Conservation (phyloP, 2,797 vertebrate species). For the Melopsittacus undulatus region DNA sequence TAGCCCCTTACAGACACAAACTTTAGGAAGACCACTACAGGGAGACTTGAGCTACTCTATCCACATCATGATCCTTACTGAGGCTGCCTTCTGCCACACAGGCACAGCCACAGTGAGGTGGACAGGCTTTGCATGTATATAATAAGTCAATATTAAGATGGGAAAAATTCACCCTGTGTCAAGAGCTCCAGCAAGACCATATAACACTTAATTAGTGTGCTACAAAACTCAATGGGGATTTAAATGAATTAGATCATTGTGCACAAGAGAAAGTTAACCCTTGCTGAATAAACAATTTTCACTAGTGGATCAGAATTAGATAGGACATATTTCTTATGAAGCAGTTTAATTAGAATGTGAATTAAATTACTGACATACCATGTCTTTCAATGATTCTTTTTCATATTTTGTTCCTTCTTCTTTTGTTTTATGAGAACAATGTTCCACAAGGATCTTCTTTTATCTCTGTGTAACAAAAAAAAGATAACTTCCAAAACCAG, state of each 20-base stretch:
- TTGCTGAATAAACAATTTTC: neutral
- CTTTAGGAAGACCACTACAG: neutral
- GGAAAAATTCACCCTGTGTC: slow-evolving; percentile 29
- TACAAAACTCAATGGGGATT: slow-evolving; percentile 37
- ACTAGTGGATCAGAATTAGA: neutral
- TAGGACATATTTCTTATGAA: neutral
- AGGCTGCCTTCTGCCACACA: accelerated
- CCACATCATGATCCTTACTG: accelerated
- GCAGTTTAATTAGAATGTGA: neutral
- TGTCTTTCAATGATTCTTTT: neutral
- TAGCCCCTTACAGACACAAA: neutral
- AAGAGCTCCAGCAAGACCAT: neutral
- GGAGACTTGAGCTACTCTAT: neutral
- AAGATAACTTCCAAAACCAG: neutral
- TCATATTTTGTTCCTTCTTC: neutral
- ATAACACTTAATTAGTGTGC: slow-evolving; percentile 29
- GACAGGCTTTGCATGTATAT: neutral
- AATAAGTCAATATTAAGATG: neutral
- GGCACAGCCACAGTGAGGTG: neutral
- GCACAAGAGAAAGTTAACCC: slow-evolving; percentile 19
- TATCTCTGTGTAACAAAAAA: neutral
- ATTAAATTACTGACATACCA: neutral
- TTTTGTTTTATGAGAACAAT: neutral
- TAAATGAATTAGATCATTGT: slow-evolving; percentile 42
- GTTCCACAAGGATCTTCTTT: neutral